phyloP scores from a whole-genome alignment of 1,140 invertebrate genomes.

The Drosophila sturtevanti region DNA sequence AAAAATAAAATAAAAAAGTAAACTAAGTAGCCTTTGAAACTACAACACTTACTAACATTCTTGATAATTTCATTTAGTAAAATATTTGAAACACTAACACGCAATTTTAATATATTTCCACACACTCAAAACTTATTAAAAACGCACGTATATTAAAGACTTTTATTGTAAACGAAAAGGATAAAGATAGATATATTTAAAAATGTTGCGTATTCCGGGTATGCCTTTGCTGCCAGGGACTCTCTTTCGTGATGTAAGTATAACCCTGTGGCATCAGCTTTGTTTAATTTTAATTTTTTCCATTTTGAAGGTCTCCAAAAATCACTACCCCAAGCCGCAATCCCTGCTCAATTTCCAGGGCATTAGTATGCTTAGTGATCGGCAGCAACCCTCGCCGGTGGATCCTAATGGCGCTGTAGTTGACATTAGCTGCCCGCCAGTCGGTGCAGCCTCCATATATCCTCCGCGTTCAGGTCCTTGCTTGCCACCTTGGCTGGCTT shows the following conservation, averaged over 20 bases:
- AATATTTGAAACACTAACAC: background rate
- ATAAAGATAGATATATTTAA: background rate
- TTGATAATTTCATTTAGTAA: background rate
- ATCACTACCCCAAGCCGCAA: constrained; percentile 84
- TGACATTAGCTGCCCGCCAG: constrained; percentile 71
- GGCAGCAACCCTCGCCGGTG: constrained; percentile 37
- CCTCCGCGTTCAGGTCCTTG: constrained; percentile 87
- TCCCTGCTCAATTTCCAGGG: constrained; percentile 70
- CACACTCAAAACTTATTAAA: background rate
- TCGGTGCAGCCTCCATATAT: constrained; percentile 86
- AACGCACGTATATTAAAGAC: background rate
- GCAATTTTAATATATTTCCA: background rate
- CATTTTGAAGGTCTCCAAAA: constrained; percentile 84
- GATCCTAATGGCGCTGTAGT: constrained; percentile 49
- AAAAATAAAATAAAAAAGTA: no score
- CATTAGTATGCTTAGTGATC: constrained; percentile 82
- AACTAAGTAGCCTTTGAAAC: background rate
- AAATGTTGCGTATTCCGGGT: constrained; percentile 74
- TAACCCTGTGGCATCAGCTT: background rate
- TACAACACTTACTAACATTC: background rate
- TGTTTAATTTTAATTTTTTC: background rate
- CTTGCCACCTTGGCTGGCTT: constrained; percentile 92
- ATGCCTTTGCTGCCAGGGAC: constrained; percentile 78
- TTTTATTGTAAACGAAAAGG: background rate
- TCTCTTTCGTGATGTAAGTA: constrained; percentile 75